Conservation (phyloP, 2,888 invertebrate species). For the Schizaphis graminum region DNA sequence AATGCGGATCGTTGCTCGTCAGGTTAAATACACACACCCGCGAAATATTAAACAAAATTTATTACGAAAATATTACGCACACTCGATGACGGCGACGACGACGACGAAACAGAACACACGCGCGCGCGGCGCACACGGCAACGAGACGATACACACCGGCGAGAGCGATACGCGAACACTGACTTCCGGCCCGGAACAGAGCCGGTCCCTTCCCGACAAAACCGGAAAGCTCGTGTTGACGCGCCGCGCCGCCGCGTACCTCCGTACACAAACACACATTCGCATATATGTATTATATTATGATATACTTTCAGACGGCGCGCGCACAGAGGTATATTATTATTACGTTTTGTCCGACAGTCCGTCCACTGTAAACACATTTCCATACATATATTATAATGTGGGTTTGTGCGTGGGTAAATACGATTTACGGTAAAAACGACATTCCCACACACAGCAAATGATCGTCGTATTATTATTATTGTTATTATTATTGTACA, state of each 20-base stretch:
- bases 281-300: neutral
- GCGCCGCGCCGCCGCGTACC: neutral
- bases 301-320: neutral
- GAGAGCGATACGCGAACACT: conserved; percentile 30
- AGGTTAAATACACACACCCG: neutral
- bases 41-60: neutral
- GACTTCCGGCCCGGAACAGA: conserved; percentile 57
- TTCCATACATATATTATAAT: neutral
- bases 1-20: neutral
- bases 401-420: neutral
- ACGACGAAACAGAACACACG: conserved; percentile 1
- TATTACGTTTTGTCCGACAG: neutral
- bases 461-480: neutral
- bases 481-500: neutral
- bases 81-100: neutral
- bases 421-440: neutral
- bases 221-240: conserved; percentile 58
- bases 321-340: neutral
- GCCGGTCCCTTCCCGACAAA: conserved; percentile 38
- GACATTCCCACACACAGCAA: neutral
- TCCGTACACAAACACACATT: neutral
- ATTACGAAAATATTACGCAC: neutral
- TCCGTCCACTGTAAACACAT: neutral
- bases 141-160: conserved; percentile 19
- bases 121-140: conserved; percentile 1